These are phyloP conservation scores for Chelidonichthys spinosus DNA, from an alignment of 2,797 vertebrate species.

Conservation along the genomic window DNA sequence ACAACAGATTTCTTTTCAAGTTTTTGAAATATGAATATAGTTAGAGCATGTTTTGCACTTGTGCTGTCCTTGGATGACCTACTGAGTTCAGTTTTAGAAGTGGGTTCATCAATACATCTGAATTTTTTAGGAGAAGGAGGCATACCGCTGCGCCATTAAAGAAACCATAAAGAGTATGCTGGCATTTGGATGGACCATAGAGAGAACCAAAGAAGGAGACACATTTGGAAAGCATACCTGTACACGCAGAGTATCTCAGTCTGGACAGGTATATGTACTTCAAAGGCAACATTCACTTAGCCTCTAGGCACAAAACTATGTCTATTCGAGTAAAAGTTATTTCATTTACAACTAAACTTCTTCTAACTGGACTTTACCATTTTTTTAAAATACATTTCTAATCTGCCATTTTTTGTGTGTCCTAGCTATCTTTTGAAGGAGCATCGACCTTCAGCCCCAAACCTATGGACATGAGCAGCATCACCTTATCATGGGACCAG, in stretches of 20 bases:
- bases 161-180: constrained; percentile 95
- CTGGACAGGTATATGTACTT: constrained; percentile 87
- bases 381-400: neutral
- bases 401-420: constrained; percentile 31
- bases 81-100: neutral
- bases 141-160: constrained; percentile 93
- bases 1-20: constrained; percentile 11
- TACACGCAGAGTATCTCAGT: constrained; percentile 89
- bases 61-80: constrained; percentile 10
- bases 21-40: constrained; percentile 23
- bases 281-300: neutral
- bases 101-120: constrained; percentile 1
- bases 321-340: neutral
- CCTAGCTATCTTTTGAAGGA: constrained; percentile 92
- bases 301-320: neutral
- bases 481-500: constrained; percentile 93
- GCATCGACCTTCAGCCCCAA: constrained; percentile 94
- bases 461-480: constrained; percentile 94
- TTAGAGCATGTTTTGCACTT: neutral
- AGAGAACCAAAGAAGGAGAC: constrained; percentile 91
- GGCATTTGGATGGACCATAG: constrained; percentile 93
- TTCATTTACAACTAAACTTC: neutral
- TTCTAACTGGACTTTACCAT: neutral
- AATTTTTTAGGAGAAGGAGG: constrained; percentile 92
- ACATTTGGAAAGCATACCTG: constrained; percentile 85